Conservation (phyloP, 2,113 vertebrate genomes). For the Sinocyclocheilus anshuiensis region DNA sequence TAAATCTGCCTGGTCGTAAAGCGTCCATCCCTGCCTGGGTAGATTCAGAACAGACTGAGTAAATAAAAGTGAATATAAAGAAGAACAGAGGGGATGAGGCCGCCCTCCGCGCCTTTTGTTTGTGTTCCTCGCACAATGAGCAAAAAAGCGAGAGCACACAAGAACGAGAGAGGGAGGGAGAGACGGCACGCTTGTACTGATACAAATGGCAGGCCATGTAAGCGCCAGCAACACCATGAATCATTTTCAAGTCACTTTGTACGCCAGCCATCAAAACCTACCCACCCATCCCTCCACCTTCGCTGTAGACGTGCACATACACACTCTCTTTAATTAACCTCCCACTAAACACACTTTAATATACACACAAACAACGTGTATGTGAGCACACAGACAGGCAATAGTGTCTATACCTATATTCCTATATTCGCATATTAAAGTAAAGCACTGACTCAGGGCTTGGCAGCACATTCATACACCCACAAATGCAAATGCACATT, state of each 20-base stretch:
- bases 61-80: slow-evolving; percentile 22
- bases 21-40: slow-evolving; percentile 1
- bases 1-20: slow-evolving; percentile 43
- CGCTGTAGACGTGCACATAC: slow-evolving; percentile 9
- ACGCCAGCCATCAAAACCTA: slow-evolving; percentile 35
- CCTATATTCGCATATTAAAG: slow-evolving; percentile 27
- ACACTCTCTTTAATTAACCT: slow-evolving; percentile 56
- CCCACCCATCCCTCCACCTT: slow-evolving; percentile 3
- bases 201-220: slow-evolving; percentile 45
- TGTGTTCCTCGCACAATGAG: slow-evolving; percentile 30
- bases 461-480: slow-evolving; percentile 22
- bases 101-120: slow-evolving; percentile 25
- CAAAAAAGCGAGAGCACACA: background rate
- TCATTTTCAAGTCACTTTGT: slow-evolving; percentile 48
- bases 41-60: slow-evolving; percentile 10
- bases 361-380: background rate
- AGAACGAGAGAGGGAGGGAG: background rate
- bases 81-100: slow-evolving; percentile 17
- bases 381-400: background rate
- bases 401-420: background rate
- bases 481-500: slow-evolving; percentile 30
- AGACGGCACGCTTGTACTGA: slow-evolving; percentile 7
- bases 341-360: slow-evolving; percentile 36
- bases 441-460: slow-evolving; percentile 28
- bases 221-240: slow-evolving; percentile 49